Evolutionary conservation across 2,113 vertebrate genomes (phyloP).

Genomic region (Pseudorasbora parva): DNA sequence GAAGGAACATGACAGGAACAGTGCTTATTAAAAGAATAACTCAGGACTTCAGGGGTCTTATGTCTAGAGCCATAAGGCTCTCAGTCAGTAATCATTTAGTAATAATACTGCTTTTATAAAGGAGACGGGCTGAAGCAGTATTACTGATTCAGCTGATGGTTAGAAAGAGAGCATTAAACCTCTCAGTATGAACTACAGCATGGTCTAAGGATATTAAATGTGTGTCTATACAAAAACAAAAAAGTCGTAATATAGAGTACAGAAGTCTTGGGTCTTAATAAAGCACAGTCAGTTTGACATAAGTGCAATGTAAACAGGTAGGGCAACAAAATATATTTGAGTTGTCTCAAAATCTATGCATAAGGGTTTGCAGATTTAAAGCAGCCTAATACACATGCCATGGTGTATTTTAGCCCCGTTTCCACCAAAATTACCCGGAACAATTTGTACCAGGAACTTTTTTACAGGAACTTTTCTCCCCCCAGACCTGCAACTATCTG

Average conservation of each 20-base stretch:
- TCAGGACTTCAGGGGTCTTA: background rate
- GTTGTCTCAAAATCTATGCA: background rate
- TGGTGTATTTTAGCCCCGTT: background rate
- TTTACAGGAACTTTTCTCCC: too few species aligned
- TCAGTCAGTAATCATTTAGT: background rate
- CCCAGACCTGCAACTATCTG: too few species aligned
- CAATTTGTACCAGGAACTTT: too few species aligned
- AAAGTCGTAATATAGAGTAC: background rate
- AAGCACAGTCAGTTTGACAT: background rate
- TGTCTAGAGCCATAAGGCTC: constrained; percentile 4
- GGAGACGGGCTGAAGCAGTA: background rate
- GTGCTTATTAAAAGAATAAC: background rate
- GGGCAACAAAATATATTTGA: background rate
- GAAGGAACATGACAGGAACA: background rate
- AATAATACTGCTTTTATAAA: background rate
- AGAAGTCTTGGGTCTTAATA: background rate
- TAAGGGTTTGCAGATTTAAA: background rate
- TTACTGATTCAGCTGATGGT: background rate
- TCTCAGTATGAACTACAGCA: background rate
- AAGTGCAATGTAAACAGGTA: background rate
- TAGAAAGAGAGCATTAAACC: background rate
- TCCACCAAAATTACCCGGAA: too few species aligned
- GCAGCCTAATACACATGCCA: background rate
- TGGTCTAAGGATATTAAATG: background rate
- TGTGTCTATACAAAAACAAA: background rate